Base-by-base conservation (phyloP, 2,113 vertebrate genomes). In the Zosterops japonicus region DNA sequence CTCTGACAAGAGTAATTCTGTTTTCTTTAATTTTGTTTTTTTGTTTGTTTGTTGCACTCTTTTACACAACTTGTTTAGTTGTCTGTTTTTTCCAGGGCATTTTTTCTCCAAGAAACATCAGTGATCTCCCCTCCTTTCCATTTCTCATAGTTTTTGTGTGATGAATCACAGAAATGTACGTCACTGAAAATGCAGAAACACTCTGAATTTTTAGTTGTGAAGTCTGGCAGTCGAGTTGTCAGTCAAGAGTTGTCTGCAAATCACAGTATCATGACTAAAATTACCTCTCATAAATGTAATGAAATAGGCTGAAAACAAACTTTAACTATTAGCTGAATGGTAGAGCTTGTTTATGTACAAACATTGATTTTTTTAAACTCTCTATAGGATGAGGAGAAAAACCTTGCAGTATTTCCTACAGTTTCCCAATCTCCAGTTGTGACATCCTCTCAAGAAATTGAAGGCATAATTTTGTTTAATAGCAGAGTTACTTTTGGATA, bases 151-250 rank as follows among this genome's bases (percentile, higher is more conserved):
- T 44, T 31, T 39, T 76, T 69, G 22, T 86, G 12, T 88, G 63
- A 61, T 52, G 63, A 93, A 64, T 77, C 28, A 46, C 14, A 57
- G 46, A 83, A n/a, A 39, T 0, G 0, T n/a, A 57, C 0, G 0
- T 61, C 41, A 36, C 31, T 39, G 63, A 93, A 83, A 60, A 52
- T 59, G 35, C 23, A 87, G 77, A 57, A 91, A 63, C 24, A 74
- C 29, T 46, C 29, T 46, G 31, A 59, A 81, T 46, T 74, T 81
- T 65, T 59, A 35, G 14, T 57, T 95, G 52, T 83, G 77, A 77
- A 83, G 74, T 80, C 42, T 87, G 55, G 8, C 18, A 46, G 46
- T 83, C 0, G 0, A 61, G 31, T 55, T 91, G 42, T 78, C 13
- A 14, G 39, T 77, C 5, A 11, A 83, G 56, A 59, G 87, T 67